Evolutionary conservation across 2,797 vertebrate genomes (phyloP), one percentile per base, ranked within the genome.

Genomic region (Rhinella marina): DNA sequence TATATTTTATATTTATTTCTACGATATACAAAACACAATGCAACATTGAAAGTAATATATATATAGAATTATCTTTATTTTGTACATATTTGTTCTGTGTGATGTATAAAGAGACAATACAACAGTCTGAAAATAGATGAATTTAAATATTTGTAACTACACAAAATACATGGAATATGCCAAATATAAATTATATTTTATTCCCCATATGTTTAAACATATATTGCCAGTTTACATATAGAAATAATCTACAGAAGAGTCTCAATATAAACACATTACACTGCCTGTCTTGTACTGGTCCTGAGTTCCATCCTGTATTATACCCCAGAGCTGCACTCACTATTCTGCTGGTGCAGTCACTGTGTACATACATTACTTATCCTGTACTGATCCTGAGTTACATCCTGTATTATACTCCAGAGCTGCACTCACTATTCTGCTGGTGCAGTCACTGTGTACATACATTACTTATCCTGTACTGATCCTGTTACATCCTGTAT

Each of bases 61-160:
- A 72, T 19, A 62, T 62, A 62, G 7, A 75, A 50, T 57, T 57
- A 59, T 79, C 54, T 79, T 57, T 79, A 57, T 78, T 75, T 75
- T 50, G n/a, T 54, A 78, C 52, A 57, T 79, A 21, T 78, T 19
- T 54, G 16, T 79, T 9, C 48, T n/a, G 14, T 12, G 0, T 11
- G 12, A n/a, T 73, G 17, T 48, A 10, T 68, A 52, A 54, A 78
- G 21, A 19, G 56, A 72, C 64, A 23, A 62, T 64, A 82, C 62
- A 56, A 83, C 64, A 57, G 56, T 83, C 62, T 57, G 64, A 83
- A 83, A 83, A 83, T 83, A 83, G 27, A 83, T 83, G 50, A 17
- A 72, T 83, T 72, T 83, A n/a, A 70, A 70, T 50, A 83, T 54
- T 21, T 82, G 23, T 82, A 61, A 64, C 48, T 25, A 66, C 61